phyloP scores from a whole-genome alignment of 2,113 vertebrate genomes.

The Caloenas nicobarica region DNA sequence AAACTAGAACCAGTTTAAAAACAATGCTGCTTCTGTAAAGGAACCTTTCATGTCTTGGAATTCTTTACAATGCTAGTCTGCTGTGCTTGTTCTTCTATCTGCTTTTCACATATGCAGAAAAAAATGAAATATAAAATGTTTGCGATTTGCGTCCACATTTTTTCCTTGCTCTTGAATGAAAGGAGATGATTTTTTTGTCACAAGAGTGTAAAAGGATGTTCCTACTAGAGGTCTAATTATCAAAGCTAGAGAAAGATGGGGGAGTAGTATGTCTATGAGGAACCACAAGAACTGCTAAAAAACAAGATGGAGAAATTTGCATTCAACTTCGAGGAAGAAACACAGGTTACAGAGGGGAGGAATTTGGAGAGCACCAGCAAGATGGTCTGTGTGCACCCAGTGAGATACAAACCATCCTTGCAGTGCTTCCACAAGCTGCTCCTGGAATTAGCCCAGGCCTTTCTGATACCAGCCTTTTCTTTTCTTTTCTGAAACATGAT shows the following conservation, averaged over 20 bases:
- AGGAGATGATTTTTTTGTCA: not conserved
- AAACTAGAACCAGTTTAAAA: conserved; percentile 18
- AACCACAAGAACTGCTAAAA: not conserved
- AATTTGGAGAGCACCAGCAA: not conserved
- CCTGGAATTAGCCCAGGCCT: not conserved
- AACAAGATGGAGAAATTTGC: not conserved
- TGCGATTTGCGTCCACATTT: not conserved
- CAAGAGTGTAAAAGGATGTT: not conserved
- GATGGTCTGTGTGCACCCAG: not conserved
- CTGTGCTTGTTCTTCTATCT: conserved; percentile 1
- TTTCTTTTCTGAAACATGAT: not conserved
- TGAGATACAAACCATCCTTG: not conserved
- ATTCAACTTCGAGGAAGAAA: not conserved
- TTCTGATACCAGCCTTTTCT: not conserved
- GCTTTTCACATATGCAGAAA: not conserved
- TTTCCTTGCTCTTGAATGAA: not conserved
- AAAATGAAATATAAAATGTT: not conserved
- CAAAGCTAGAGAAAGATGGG: not conserved
- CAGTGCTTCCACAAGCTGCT: not conserved
- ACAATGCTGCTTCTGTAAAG: not conserved
- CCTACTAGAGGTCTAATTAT: not conserved
- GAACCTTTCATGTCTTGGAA: not conserved
- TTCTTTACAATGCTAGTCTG: conserved; percentile 21
- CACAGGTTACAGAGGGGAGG: not conserved
- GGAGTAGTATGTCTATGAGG: not conserved